phyloP scores from a whole-genome alignment of 2,113 vertebrate genomes.

The Climacteris rufus region DNA sequence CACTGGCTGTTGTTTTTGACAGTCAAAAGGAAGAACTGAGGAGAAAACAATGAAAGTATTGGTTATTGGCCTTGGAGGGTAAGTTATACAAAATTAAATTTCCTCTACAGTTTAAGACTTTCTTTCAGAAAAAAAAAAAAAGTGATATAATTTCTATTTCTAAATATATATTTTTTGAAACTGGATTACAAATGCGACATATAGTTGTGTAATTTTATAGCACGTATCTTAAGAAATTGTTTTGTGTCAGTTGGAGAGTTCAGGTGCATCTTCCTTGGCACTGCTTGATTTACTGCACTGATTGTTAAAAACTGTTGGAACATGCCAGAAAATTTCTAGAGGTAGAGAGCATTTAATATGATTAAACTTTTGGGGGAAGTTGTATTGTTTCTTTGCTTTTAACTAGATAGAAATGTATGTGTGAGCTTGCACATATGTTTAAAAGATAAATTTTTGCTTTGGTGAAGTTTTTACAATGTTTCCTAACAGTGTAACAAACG shows the following conservation, averaged over 20 bases:
- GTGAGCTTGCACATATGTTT: background rate
- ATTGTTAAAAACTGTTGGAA: background rate
- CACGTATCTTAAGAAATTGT: background rate
- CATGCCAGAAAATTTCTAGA: background rate
- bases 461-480: background rate
- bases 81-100: conserved; percentile 60
- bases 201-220: background rate
- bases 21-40: conserved; percentile 31
- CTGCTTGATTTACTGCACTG: background rate
- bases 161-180: background rate
- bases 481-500: conserved; percentile 86
- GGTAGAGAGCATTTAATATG: background rate
- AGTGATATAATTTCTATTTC: background rate
- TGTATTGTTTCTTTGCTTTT: background rate
- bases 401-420: background rate
- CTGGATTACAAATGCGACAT: background rate
- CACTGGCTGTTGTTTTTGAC: conserved; percentile 6
- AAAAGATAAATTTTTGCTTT: background rate
- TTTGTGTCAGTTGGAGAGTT: background rate
- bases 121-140: background rate
- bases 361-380: background rate
- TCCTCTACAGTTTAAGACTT: background rate
- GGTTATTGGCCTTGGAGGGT: conserved; percentile 90
- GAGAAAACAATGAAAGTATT: conserved; percentile 77
- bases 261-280: background rate